phyloP scores from a whole-genome alignment of 2,113 vertebrate genomes.

The Brienomyrus brachyistius region DNA sequence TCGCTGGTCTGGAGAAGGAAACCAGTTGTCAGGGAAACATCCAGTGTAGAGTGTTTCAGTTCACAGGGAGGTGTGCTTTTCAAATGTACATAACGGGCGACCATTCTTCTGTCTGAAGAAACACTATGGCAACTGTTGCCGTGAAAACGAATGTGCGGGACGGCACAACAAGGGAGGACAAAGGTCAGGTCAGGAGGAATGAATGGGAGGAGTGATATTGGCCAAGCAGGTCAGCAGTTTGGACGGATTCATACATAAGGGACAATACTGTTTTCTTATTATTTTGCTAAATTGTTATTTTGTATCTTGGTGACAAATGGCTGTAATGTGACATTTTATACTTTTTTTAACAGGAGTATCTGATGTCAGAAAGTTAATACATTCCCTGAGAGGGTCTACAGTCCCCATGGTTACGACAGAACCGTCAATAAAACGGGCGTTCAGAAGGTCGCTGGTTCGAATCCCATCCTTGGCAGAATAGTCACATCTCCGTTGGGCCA shows the following conservation, averaged over 20 bases:
- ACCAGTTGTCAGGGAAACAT: slow-evolving; percentile 39
- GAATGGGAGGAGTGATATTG: slow-evolving; percentile 29
- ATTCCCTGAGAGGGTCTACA: not conserved
- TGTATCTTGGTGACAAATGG: not conserved
- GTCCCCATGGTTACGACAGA: not conserved
- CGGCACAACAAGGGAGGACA: slow-evolving; percentile 41
- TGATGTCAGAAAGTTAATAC: slow-evolving; percentile 5
- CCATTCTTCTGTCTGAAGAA: slow-evolving; percentile 49
- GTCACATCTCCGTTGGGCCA: not conserved
- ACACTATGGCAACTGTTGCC: slow-evolving; percentile 67
- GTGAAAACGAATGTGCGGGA: slow-evolving; percentile 42
- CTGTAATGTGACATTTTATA: not conserved
- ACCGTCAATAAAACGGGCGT: not conserved
- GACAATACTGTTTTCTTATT: not conserved
- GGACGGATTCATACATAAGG: slow-evolving; percentile 8
- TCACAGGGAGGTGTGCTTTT: slow-evolving; percentile 41
- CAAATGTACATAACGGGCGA: slow-evolving; percentile 49
- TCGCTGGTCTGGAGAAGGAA: slow-evolving; percentile 30
- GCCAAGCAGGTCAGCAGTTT: slow-evolving; percentile 16
- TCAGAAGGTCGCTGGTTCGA: not conserved
- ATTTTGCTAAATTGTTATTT: not conserved
- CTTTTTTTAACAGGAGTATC: not conserved
- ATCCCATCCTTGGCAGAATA: not conserved
- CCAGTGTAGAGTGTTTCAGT: slow-evolving; percentile 29
- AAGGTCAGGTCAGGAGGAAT: slow-evolving; percentile 53